These are phyloP conservation scores for Amphipoea lucens DNA, from an alignment of 2,888 invertebrate species.

Conservation along the genomic window DNA sequence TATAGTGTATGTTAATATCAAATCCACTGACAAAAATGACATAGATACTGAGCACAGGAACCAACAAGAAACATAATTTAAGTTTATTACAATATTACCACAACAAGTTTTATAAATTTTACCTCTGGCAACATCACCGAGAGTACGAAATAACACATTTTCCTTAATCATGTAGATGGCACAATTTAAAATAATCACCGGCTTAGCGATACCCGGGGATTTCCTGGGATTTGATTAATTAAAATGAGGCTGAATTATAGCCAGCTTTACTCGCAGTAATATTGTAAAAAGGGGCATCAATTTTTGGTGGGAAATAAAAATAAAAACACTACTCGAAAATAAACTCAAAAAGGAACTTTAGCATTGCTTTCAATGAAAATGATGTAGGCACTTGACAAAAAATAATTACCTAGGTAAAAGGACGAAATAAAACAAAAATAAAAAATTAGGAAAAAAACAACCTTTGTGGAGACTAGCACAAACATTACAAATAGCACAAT, in stretches of 20 bases:
- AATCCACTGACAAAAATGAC: not conserved
- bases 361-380: not conserved
- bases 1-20: not conserved
- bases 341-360: not conserved
- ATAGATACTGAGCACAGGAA: not conserved
- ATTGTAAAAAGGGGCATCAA: constrained; percentile 4
- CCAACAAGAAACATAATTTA: not conserved
- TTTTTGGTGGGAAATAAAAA: constrained; percentile 14
- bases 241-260: constrained; percentile 61
- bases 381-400: too few species aligned
- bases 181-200: constrained; percentile 61
- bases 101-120: constrained; percentile 12
- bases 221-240: constrained; percentile 62
- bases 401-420: not conserved
- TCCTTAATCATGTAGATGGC: constrained; percentile 47
- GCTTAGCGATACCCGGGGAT: constrained; percentile 50
- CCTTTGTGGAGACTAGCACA: not conserved
- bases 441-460: not conserved
- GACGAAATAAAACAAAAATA: not conserved
- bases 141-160: constrained; percentile 28
- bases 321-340: not conserved
- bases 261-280: constrained; percentile 32
- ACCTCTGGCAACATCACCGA: constrained; percentile 20
- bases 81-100: constrained; percentile 24
- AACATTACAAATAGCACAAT: constrained; percentile 19